Conservation (phyloP, 1,140 invertebrate species). For the Macrocentrus cingulum region DNA sequence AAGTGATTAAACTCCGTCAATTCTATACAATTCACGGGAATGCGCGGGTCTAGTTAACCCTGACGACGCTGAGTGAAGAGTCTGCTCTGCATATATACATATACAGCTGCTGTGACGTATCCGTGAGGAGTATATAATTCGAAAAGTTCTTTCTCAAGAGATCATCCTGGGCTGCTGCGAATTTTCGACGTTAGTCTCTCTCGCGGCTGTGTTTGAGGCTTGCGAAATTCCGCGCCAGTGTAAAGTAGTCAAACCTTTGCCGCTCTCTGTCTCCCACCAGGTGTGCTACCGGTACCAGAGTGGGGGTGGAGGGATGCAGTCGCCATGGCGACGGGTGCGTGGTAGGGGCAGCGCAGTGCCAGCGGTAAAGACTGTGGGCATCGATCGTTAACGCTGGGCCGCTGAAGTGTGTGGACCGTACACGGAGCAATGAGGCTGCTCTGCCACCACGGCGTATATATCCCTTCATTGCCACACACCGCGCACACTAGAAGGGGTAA, state of each 20-base stretch:
- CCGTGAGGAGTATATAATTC: background rate
- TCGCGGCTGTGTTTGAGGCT: background rate
- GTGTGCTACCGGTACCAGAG: conserved; percentile 25
- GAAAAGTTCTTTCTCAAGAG: background rate
- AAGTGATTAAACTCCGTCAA: conserved; percentile 23
- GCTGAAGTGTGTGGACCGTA: conserved; percentile 12
- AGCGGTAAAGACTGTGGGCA: conserved; percentile 43
- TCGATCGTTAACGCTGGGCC: conserved; percentile 46
- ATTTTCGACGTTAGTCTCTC: conserved; percentile 6
- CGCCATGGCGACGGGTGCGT: conserved; percentile 44
- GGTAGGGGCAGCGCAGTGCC: conserved; percentile 13
- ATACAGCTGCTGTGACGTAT: background rate
- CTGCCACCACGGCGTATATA: conserved; percentile 11
- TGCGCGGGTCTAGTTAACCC: no score
- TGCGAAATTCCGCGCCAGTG: conserved; percentile 17
- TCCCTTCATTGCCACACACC: conserved; percentile 5
- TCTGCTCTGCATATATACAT: background rate
- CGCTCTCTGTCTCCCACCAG: conserved; percentile 38
- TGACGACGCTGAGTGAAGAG: no score
- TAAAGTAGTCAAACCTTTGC: conserved; percentile 21
- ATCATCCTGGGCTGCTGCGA: conserved; percentile 8
- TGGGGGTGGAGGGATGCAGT: conserved; percentile 50
- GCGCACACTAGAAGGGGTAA: conserved; percentile 12
- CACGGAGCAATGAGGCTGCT: conserved; percentile 15
- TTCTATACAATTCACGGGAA: conserved; percentile 9